A percentile compares a stretch with the other conserved stretches of the same genome.
These are phyloP conservation scores for Hirtodrosophila histrioides DNA, from an alignment of 2,888 invertebrate genomes.

Conservation along the genomic window DNA sequence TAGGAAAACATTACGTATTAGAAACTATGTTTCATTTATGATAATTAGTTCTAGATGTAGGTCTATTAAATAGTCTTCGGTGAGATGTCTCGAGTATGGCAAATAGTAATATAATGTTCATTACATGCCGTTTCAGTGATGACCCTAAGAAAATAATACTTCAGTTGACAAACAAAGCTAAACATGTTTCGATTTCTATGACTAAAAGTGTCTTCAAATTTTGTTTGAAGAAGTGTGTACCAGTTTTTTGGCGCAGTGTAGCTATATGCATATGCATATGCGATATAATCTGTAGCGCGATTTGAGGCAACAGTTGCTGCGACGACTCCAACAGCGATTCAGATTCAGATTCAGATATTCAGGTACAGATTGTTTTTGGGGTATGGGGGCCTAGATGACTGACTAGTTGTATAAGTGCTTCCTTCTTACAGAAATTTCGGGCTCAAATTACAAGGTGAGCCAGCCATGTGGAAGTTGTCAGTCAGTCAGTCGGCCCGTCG, in stretches of 20 bases:
- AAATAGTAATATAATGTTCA: no score
- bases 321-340: conserved; percentile 2
- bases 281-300: conserved; percentile 67
- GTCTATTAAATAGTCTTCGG: no score
- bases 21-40: no score
- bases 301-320: conserved; percentile 32
- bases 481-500: conserved; percentile 52
- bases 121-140: no score
- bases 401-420: conserved; percentile 81
- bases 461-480: conserved; percentile 74
- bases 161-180: no score
- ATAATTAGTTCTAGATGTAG: no score
- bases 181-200: no score
- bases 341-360: conserved; percentile 15
- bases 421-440: conserved; percentile 72
- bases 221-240: no score
- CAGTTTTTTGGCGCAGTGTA: conserved; percentile 3
- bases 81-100: no score
- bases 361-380: conserved; percentile 11
- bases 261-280: conserved; percentile 33
- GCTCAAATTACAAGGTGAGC: conserved; percentile 84
- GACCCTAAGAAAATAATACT: no score
- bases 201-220: no score
- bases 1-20: no score
- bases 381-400: conserved; percentile 46